Percentiles rank a stretch among this genome's conserved stretches.
These are phyloP conservation scores for Hanleya hanleyi DNA, from an alignment of 2,888 invertebrate genomes.

Conservation along the genomic window DNA sequence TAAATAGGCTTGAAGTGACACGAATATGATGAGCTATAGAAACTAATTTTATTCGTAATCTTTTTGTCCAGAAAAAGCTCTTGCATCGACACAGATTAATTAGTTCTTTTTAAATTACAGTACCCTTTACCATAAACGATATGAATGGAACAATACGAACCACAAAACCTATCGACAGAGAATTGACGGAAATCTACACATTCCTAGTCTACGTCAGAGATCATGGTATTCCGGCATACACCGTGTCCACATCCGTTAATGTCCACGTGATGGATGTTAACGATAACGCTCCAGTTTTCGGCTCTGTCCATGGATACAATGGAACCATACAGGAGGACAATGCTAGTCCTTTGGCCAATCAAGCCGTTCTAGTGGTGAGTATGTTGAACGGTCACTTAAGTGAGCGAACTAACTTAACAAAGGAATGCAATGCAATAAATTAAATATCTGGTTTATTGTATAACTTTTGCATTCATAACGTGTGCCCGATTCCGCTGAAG, in stretches of 20 bases:
- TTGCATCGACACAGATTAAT: background rate
- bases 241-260: conserved; percentile 24
- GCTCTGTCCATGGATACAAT: conserved; percentile 17
- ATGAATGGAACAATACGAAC: conserved; percentile 18
- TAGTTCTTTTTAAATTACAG: conserved; percentile 14
- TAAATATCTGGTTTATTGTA: too few relatives aligned
- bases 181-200: conserved; percentile 13
- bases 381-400: too few relatives aligned
- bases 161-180: conserved; percentile 14
- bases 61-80: background rate
- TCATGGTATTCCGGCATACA: conserved; percentile 20
- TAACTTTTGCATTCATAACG: too few relatives aligned
- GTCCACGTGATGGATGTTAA: conserved; percentile 36
- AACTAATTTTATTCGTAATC: background rate
- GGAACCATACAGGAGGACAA: conserved; percentile 33
- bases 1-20: too few relatives aligned
- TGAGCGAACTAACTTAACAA: too few relatives aligned
- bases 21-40: too few relatives aligned
- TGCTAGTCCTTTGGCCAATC: conserved; percentile 3
- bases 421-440: too few relatives aligned
- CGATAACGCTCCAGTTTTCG: conserved; percentile 40
- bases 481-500: too few relatives aligned
- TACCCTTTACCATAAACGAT: conserved; percentile 20
- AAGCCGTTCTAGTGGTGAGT: conserved; percentile 30
- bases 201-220: conserved; percentile 18